Percentiles rank a stretch among this genome's conserved stretches.
Evolutionary conservation across 2,888 invertebrate species (phyloP).

Genomic region (Oithona nana): DNA sequence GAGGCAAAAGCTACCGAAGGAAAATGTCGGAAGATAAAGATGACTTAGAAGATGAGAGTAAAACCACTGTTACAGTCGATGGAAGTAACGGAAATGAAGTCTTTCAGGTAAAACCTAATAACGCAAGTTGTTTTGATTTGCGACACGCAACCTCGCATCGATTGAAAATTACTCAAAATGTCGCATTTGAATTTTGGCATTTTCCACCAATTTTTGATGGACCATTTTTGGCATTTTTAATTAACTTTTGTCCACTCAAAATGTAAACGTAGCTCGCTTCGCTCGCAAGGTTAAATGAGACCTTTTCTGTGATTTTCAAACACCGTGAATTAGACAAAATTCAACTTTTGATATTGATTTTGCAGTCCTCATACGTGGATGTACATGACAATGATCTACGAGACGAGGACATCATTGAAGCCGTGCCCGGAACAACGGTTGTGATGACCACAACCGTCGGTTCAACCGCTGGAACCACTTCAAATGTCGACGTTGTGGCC

Average conservation of each 20-base stretch:
- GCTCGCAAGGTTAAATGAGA: no score
- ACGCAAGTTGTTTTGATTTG: no score
- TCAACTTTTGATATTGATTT: no score
- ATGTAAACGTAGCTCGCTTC: no score
- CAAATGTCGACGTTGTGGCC: neutral
- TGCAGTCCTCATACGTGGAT: neutral
- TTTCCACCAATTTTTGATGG: no score
- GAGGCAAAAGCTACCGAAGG: neutral
- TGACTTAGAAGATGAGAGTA: neutral
- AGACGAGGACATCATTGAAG: slow-evolving; percentile 3
- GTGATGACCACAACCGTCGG: neutral
- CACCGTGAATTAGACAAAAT: no score
- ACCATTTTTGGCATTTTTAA: no score
- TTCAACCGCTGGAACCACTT: neutral
- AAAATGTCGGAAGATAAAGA: neutral
- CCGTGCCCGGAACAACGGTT: neutral
- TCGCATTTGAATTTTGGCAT: no score
- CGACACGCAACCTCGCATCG: no score
- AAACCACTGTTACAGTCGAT: neutral
- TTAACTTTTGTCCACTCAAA: no score
- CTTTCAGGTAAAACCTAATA: no score
- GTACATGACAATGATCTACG: neutral
- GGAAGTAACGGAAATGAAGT: neutral
- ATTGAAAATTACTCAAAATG: neutral
- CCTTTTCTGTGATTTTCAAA: no score